phyloP scores from a whole-genome alignment of 1,140 invertebrate species.

The Drosophila sp. region DNA sequence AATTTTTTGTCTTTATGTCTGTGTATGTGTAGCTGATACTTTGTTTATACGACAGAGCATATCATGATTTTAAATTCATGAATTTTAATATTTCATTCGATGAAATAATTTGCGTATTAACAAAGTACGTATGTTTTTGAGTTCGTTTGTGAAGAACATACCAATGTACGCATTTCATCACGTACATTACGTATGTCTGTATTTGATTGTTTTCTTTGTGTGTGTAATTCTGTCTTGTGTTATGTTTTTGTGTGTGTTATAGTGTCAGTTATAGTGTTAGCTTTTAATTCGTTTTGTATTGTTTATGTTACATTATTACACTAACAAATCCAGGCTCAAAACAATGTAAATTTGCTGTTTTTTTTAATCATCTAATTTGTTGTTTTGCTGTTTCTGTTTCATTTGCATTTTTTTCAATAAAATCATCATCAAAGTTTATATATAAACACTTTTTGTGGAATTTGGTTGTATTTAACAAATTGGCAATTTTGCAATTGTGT shows the following conservation, averaged over 20 bases:
- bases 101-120: neutral
- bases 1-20: constrained; percentile 19
- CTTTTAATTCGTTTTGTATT: constrained; percentile 50
- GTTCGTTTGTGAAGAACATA: neutral
- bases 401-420: constrained; percentile 39
- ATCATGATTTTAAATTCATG: too few species aligned
- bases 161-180: too few species aligned
- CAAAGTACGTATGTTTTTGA: neutral
- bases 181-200: constrained; percentile 19
- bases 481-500: constrained; percentile 12
- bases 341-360: constrained; percentile 64
- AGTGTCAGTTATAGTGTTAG: constrained; percentile 28
- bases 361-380: constrained; percentile 28
- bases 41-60: neutral
- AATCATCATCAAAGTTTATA: constrained; percentile 42
- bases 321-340: constrained; percentile 85
- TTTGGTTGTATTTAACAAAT: constrained; percentile 28
- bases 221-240: neutral
- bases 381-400: constrained; percentile 48
- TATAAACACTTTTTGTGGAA: constrained; percentile 43
- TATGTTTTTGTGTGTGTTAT: constrained; percentile 32
- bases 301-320: constrained; percentile 69
- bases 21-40: constrained; percentile 18
- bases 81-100: too few species aligned
- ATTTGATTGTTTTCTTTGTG: constrained; percentile 13